Percentiles rank a stretch among this genome's conserved stretches.
These are phyloP conservation scores for Aradus depressus DNA, from an alignment of 2,888 invertebrate genomes.

Conservation along the genomic window DNA sequence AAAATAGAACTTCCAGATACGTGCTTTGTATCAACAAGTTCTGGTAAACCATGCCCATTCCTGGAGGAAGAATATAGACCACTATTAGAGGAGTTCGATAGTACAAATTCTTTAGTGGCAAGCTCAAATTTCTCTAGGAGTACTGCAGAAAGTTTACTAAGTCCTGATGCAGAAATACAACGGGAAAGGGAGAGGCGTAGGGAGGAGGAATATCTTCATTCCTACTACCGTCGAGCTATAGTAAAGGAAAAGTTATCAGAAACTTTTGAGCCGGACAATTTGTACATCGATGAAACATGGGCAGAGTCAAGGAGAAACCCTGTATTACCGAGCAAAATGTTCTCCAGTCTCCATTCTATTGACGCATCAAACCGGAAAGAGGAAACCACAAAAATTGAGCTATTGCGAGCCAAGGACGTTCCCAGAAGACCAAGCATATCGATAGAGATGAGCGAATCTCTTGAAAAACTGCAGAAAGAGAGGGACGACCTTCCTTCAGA, in stretches of 20 bases:
- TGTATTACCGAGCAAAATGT: conserved; percentile 25
- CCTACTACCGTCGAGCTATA: not conserved
- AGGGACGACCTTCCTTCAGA: conserved; percentile 21
- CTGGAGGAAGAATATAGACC: conserved; percentile 25
- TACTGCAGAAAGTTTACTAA: conserved; percentile 1
- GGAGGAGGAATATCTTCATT: conserved; percentile 1
- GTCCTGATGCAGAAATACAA: conserved; percentile 11
- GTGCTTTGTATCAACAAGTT: not conserved
- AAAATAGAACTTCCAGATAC: conserved; percentile 3
- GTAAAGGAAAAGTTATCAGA: conserved; percentile 25
- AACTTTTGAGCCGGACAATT: conserved; percentile 40
- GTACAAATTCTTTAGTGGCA: conserved; percentile 14
- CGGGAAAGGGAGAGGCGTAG: conserved; percentile 13
- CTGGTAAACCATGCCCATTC: conserved; percentile 7
- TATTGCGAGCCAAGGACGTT: conserved; percentile 30
- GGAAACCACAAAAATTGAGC: conserved; percentile 30
- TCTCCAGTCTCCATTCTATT: conserved; percentile 2
- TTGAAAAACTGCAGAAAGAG: conserved; percentile 19
- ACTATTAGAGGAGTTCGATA: conserved; percentile 25
- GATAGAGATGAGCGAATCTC: conserved; percentile 29
- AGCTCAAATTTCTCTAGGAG: not conserved
- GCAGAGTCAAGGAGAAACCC: conserved; percentile 32
- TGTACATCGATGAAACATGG: conserved; percentile 49
- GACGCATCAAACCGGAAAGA: conserved; percentile 13
- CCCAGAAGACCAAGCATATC: conserved; percentile 32